Evolutionary conservation across 1,140 invertebrate genomes (phyloP).

Genomic region (roundworm (Caenorhabditis elegans)): WBcel235 BX284606.5:17041001-17041500

Average conservation of each 20-base stretch:
- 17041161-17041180: no score
- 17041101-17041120: no score
- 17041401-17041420: conserved; percentile 1
- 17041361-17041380: conserved; percentile 17
- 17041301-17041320: background rate
- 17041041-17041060: no score
- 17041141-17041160: no score
- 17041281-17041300: conserved; percentile 26
- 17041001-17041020: no score
- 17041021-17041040: no score
- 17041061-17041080: no score
- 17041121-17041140: no score
- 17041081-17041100: no score
- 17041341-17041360: background rate
- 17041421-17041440: background rate
- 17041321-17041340: background rate
- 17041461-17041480: no score
- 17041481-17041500: background rate
- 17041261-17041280: conserved; percentile 8
- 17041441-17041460: background rate
- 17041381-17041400: background rate
- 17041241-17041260: conserved; percentile 12
- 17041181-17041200: no score
- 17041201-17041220: background rate
- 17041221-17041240: background rate